Percentiles rank a stretch among this genome's conserved stretches.
phyloP scores from a whole-genome alignment of 1,140 invertebrate genomes.

The Papilio xuthus region DNA sequence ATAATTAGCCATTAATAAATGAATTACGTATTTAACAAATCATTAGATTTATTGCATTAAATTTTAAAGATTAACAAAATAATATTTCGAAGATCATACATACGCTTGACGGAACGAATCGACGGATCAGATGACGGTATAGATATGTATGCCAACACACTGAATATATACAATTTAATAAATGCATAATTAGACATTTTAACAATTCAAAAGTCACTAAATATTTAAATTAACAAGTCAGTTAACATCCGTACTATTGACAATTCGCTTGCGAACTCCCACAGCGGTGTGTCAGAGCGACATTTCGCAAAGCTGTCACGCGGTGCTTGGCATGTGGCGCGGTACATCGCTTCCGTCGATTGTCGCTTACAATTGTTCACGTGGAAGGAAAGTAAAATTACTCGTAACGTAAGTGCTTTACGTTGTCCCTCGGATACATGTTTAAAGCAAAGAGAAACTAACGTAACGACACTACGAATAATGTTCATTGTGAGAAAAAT shows the following conservation, averaged over 20 bases:
- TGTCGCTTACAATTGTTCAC: conserved; percentile 23
- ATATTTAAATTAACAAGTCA: neutral
- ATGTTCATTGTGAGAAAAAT: too few relatives aligned
- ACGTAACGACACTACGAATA: neutral
- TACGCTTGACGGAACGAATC: too few relatives aligned
- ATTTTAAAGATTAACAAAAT: neutral
- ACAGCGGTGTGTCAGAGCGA: conserved; percentile 23
- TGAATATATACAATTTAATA: neutral
- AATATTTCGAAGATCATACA: neutral
- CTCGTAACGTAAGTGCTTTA: conserved; percentile 23
- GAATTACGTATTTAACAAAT: neutral
- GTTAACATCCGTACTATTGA: conserved; percentile 8
- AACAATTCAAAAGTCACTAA: too few relatives aligned
- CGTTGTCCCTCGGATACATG: neutral
- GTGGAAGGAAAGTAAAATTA: conserved; percentile 37
- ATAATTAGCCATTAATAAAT: neutral
- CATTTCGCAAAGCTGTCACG: conserved; percentile 35
- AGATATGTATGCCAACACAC: neutral
- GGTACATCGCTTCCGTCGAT: conserved; percentile 24
- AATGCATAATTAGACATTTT: too few relatives aligned
- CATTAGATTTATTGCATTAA: neutral
- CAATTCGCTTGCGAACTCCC: neutral
- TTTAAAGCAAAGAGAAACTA: conserved; percentile 1
- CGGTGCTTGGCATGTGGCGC: conserved; percentile 33
- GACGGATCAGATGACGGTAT: too few relatives aligned